Percentiles rank a stretch among this genome's conserved stretches.
Evolutionary conservation across 2,797 vertebrate genomes (phyloP).

Genomic region (Pseudotriccus pelzelni): DNA sequence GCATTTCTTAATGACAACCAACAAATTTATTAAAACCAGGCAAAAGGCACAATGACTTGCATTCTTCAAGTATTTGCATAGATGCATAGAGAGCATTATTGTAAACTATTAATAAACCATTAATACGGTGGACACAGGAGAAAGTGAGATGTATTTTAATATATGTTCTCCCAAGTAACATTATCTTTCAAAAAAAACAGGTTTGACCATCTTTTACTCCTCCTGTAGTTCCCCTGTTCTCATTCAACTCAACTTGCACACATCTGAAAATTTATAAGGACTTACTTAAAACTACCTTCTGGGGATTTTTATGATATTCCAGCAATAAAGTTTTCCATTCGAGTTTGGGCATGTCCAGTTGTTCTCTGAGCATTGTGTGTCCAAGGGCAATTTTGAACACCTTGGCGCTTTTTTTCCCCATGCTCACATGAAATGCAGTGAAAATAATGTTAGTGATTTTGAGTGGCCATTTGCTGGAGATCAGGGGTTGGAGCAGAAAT

Average conservation of each 20-base stretch:
- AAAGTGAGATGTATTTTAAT: slow-evolving; percentile 45
- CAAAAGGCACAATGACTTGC: slow-evolving; percentile 80
- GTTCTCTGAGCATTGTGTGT: background rate
- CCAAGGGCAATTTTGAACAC: background rate
- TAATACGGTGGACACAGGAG: slow-evolving; percentile 13
- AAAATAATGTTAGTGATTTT: background rate
- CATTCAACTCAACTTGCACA: background rate
- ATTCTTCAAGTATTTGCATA: slow-evolving; percentile 87
- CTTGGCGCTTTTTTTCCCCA: background rate
- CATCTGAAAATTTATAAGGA: background rate
- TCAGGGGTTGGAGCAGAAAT: background rate
- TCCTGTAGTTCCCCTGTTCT: slow-evolving; percentile 2
- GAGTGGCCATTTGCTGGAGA: background rate
- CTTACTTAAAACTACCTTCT: background rate
- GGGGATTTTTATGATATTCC: background rate
- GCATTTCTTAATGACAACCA: slow-evolving; percentile 25
- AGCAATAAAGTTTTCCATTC: background rate
- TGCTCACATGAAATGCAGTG: background rate
- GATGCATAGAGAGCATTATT: slow-evolving; percentile 79
- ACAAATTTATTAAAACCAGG: slow-evolving; percentile 80
- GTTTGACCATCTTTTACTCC: background rate
- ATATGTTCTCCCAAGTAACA: slow-evolving; percentile 35
- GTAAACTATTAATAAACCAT: slow-evolving; percentile 74
- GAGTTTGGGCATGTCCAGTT: background rate
- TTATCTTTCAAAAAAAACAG: slow-evolving; percentile 2